phyloP scores from a whole-genome alignment of 1,140 invertebrate species.

The Anastrepha ludens region DNA sequence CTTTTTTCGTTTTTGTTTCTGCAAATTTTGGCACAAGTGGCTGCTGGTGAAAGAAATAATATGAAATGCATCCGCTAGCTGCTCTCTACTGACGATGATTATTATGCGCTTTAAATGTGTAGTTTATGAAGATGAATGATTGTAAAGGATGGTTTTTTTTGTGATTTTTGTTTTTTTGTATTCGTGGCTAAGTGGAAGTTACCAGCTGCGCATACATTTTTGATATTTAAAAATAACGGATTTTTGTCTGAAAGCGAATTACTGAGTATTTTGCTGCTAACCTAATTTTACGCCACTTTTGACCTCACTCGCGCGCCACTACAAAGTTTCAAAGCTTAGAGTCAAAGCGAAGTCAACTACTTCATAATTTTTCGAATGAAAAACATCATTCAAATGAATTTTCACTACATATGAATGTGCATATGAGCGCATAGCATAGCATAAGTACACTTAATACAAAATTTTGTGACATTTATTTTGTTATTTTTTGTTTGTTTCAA shows the following conservation, averaged over 20 bases:
- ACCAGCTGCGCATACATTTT: neutral
- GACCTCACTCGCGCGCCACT: neutral
- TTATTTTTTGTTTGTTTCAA: neutral
- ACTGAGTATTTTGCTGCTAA: neutral
- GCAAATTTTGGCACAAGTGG: neutral
- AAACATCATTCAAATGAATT: neutral
- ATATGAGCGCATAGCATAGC: neutral
- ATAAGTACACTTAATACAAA: constrained; percentile 5
- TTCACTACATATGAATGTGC: neutral
- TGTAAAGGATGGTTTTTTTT: neutral
- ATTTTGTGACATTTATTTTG: constrained; percentile 26
- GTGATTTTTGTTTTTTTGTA: neutral
- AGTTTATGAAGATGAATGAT: neutral
- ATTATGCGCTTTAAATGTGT: neutral
- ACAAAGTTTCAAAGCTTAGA: constrained; percentile 48
- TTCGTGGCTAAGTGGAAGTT: neutral
- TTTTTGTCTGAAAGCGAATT: neutral
- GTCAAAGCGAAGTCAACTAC: neutral
- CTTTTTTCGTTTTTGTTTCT: neutral
- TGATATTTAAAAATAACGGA: neutral
- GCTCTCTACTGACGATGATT: neutral
- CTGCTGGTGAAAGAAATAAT: constrained; percentile 21
- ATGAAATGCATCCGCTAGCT: neutral
- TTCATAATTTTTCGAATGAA: neutral
- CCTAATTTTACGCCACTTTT: constrained; percentile 45